Conservation (phyloP, 2,888 invertebrate species). For the Ellobium chinense region DNA sequence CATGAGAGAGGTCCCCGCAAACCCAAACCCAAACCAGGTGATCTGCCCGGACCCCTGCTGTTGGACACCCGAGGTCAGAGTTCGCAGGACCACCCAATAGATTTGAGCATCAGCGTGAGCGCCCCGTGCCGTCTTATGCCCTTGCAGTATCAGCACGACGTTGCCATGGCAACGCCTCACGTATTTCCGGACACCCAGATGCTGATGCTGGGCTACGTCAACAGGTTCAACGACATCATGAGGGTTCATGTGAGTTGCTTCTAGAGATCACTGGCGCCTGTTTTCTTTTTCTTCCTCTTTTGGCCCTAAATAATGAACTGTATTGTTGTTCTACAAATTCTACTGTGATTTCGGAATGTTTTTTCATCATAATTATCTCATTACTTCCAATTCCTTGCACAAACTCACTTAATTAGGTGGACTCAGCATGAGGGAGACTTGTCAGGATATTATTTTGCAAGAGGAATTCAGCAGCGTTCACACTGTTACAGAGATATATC, state of each 20-base stretch:
- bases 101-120: constrained; percentile 55
- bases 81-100: constrained; percentile 58
- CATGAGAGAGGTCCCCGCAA: constrained; percentile 97
- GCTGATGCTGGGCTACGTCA: constrained; percentile 50
- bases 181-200: constrained; percentile 35
- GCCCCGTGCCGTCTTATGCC: constrained; percentile 37
- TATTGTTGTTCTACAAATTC: too few relatives aligned
- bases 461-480: too few relatives aligned
- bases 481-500: too few relatives aligned
- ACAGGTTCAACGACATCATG: constrained; percentile 42
- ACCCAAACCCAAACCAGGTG: constrained; percentile 85
- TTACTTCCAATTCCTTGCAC: too few relatives aligned
- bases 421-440: too few relatives aligned
- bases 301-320: too few relatives aligned
- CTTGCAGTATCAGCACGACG: constrained; percentile 41
- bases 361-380: too few relatives aligned
- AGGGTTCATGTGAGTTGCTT: constrained; percentile 41
- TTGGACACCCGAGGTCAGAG: constrained; percentile 26
- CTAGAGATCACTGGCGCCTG: too few relatives aligned
- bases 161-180: constrained; percentile 2
- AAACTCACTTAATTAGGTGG: too few relatives aligned
- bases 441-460: too few relatives aligned
- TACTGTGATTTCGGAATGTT: too few relatives aligned
- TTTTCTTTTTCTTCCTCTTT: too few relatives aligned
- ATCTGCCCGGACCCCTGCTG: constrained; percentile 41